Evolutionary conservation across 2,113 vertebrate genomes (phyloP), one percentile per base, ranked within the genome.

Genomic region (Arizona elegans): DNA sequence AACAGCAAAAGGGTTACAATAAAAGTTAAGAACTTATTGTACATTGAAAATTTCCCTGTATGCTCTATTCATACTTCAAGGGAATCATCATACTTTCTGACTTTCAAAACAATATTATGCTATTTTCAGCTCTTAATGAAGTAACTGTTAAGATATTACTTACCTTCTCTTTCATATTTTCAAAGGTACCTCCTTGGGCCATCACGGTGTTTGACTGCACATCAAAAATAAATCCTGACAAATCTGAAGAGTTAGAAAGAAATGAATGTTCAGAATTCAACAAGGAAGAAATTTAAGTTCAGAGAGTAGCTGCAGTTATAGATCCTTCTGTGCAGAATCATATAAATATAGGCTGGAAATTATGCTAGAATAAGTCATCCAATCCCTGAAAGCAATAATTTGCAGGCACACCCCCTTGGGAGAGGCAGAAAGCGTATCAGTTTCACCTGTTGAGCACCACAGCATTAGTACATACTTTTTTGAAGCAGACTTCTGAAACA

Each of bases 111-210:
- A 38, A 6, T 59, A 86, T 94, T 43, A 0, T 3, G 6, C 58
- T 85, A 0, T 1, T 2, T 88, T 56, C 0, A 0, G 0, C 87
- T 81, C 90, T 81, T 26, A 0, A 86, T 43, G 24, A 86, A 87
- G 62, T 17, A 47, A 88, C 56, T 26, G 70, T 53, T 92, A 23
- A 4, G 12, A 86, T 89, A 95, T 26, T 93, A 87, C 97, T 97
- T 97, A 99, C 99, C 98, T 99, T 99, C 94, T 99, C 99, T 96
- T 99, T 99, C 99, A 99, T 99, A 96, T 98, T 98, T 93, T 99
- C 99, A 92, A 98, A 98, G 11, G 98, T 97, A 95, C 99, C 99
- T 97, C 99, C 99, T 95, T 99, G 99, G 95, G 99, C 99, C 98
- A 99, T 98, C 90, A 98, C 99, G 92, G 98, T 99, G 92, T 99